Conservation (phyloP, 2,888 invertebrate genomes). For the Ormyrus thymus region DNA sequence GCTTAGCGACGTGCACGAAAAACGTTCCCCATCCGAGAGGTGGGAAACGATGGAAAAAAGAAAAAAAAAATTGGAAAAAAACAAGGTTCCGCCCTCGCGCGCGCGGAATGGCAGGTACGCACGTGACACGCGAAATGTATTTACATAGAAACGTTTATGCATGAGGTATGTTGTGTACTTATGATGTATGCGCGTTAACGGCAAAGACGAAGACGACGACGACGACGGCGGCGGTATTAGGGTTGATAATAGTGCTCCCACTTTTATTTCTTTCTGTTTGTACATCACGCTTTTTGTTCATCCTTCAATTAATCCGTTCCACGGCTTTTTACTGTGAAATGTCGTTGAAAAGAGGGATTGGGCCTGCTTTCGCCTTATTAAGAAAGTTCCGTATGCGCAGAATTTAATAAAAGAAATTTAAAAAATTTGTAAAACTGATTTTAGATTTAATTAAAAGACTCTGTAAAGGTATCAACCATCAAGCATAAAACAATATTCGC, state of each 20-base stretch:
- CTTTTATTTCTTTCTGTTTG: conserved; percentile 4
- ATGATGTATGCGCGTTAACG: conserved; percentile 43
- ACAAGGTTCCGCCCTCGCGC: conserved; percentile 45
- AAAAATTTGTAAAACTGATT: neutral
- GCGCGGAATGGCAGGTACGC: conserved; percentile 55
- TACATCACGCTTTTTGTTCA: neutral
- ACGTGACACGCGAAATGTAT: conserved; percentile 53
- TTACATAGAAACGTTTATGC: conserved; percentile 53
- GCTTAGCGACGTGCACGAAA: conserved; percentile 30
- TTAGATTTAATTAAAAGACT: neutral
- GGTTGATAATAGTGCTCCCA: conserved; percentile 4
- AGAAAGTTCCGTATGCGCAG: conserved; percentile 10
- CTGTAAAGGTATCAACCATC: neutral
- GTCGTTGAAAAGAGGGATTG: neutral
- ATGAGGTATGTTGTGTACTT: conserved; percentile 51
- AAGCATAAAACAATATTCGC: neutral
- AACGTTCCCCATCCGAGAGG: neutral
- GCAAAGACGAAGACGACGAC: conserved; percentile 35
- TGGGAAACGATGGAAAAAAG: neutral
- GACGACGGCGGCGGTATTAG: conserved; percentile 19
- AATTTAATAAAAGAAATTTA: neutral
- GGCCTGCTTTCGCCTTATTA: conserved; percentile 23
- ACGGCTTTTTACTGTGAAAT: conserved; percentile 8
- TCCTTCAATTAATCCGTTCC: neutral
- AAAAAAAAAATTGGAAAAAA: conserved; percentile 4